Percentiles rank a stretch among this genome's conserved stretches.
Conservation (phyloP, 2,888 invertebrate genomes). For the Argynnis bischoffii region DNA sequence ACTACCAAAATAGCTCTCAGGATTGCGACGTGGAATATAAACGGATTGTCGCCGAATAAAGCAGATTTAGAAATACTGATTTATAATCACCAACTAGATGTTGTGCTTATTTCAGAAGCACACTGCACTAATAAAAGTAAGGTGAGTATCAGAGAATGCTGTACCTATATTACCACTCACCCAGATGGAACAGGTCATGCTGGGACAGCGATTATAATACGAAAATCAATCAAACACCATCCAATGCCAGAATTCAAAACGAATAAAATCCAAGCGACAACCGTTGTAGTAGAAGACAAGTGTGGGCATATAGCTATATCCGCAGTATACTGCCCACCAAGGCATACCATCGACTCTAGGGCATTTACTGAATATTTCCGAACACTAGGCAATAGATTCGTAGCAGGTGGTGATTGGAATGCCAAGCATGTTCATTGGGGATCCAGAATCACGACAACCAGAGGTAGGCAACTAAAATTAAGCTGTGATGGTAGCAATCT, state of each 20-base stretch:
- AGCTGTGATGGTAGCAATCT: background rate
- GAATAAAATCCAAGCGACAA: background rate
- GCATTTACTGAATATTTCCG: too few relatives aligned
- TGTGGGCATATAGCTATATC: background rate
- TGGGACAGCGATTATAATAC: background rate
- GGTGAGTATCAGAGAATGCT: too few relatives aligned
- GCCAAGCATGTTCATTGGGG: too few relatives aligned
- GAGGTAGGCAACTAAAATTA: too few relatives aligned
- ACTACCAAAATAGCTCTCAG: constrained; percentile 24
- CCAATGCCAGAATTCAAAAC: background rate
- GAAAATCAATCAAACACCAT: background rate
- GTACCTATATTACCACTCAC: too few relatives aligned
- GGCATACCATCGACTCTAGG: too few relatives aligned
- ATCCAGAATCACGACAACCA: too few relatives aligned
- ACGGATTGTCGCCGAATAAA: constrained; percentile 38
- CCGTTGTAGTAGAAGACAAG: background rate
- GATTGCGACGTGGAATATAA: constrained; percentile 40
- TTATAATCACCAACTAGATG: too few relatives aligned
- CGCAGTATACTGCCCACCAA: background rate
- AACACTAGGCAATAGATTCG: too few relatives aligned
- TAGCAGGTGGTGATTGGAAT: too few relatives aligned
- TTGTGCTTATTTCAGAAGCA: too few relatives aligned
- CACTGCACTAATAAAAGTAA: too few relatives aligned
- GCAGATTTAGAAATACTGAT: constrained; percentile 33
- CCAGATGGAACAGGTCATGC: background rate